These are phyloP conservation scores for Sciaenops ocellatus DNA, from an alignment of 2,797 vertebrate species.

Conservation along the genomic window DNA sequence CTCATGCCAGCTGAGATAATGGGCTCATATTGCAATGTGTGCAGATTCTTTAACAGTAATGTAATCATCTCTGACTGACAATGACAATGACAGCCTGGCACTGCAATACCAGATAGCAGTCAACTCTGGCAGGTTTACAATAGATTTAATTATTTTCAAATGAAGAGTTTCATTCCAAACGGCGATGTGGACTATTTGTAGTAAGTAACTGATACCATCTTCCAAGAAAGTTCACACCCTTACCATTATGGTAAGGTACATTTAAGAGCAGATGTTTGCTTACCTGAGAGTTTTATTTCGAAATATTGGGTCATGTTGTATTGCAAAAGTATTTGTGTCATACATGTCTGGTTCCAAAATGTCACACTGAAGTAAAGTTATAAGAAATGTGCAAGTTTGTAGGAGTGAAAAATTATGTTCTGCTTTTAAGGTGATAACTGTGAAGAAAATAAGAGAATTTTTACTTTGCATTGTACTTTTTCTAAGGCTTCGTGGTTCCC, in stretches of 20 bases:
- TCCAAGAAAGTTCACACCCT: too few relatives aligned
- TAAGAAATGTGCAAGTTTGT: too few relatives aligned
- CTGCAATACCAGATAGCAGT: not conserved
- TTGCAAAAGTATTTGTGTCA: not conserved
- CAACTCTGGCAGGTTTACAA: not conserved
- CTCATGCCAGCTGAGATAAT: not conserved
- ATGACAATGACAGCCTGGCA: not conserved
- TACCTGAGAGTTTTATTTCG: too few relatives aligned
- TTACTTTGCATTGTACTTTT: constrained; percentile 70
- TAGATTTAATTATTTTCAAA: not conserved
- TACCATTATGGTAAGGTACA: not conserved
- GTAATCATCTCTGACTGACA: not conserved
- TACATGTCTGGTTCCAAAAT: not conserved
- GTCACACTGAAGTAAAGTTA: too few relatives aligned
- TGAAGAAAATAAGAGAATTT: not conserved
- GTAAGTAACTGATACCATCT: not conserved
- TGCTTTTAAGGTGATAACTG: not conserved
- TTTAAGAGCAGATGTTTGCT: not conserved
- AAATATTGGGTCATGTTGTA: not conserved
- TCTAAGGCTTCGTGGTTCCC: constrained; percentile 86
- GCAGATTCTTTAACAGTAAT: not conserved
- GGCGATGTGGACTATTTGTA: not conserved
- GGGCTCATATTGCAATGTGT: not conserved
- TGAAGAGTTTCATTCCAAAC: not conserved
- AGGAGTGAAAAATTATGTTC: not conserved